Conservation (phyloP, 2,113 vertebrate genomes). For the Sphaerodactylus townsendi region DNA sequence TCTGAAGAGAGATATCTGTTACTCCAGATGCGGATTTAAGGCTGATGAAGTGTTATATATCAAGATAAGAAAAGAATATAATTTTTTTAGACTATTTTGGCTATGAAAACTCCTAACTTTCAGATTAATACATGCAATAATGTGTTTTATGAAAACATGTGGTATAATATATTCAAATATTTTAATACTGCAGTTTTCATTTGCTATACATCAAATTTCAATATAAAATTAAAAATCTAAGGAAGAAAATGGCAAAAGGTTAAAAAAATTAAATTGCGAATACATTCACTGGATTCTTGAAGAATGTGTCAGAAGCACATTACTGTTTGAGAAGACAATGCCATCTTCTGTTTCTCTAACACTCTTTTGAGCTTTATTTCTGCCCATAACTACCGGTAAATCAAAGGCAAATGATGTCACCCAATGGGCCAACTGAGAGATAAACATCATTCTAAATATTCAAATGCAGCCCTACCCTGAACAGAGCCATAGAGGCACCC, state of each 20-base stretch:
- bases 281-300: not conserved
- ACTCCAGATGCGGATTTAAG: slow-evolving; percentile 69
- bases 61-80: slow-evolving; percentile 61
- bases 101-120: slow-evolving; percentile 60
- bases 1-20: slow-evolving; percentile 58
- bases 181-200: slow-evolving; percentile 60
- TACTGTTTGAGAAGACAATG: not conserved
- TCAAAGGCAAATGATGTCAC: not conserved
- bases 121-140: slow-evolving; percentile 58
- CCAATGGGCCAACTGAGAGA: not conserved
- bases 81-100: slow-evolving; percentile 61
- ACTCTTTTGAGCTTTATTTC: not conserved
- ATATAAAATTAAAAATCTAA: not conserved
- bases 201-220: not conserved
- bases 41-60: slow-evolving; percentile 70
- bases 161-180: slow-evolving; percentile 58
- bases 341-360: not conserved
- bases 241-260: not conserved
- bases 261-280: not conserved
- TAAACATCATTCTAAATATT: not conserved
- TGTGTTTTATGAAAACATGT: slow-evolving; percentile 60
- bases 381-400: not conserved
- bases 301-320: not conserved
- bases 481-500: not conserved
- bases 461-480: not conserved